Conservation (phyloP, 2,888 invertebrate genomes). For the Nasonovia ribisnigri region DNA sequence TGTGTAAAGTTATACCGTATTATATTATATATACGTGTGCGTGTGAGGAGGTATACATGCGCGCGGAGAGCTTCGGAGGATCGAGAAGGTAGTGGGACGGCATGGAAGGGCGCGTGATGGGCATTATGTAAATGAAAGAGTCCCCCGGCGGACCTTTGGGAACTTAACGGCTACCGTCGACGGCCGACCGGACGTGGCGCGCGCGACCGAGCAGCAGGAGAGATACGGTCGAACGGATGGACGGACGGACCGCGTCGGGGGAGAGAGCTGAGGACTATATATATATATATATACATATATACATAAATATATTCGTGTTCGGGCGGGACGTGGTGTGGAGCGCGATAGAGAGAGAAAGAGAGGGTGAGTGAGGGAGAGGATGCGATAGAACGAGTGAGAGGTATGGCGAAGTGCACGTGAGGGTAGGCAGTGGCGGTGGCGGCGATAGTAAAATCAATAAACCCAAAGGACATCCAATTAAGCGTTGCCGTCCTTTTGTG, state of each 20-base stretch:
- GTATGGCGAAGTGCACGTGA: not conserved
- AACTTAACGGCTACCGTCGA: conserved; percentile 62
- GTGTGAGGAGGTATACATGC: not conserved
- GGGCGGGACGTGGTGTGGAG: not conserved
- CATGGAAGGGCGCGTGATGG: conserved; percentile 57
- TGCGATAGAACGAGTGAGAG: not conserved
- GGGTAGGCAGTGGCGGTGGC: conserved; percentile 9
- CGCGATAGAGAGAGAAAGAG: not conserved
- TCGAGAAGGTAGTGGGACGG: conserved; percentile 16
- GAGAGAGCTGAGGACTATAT: not conserved
- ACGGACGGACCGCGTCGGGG: not conserved
- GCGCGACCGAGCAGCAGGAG: conserved; percentile 19
- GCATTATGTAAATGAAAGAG: conserved; percentile 67
- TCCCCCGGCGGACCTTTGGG: conserved; percentile 63
- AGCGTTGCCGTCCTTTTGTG: conserved; percentile 65
- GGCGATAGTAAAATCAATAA: conserved; percentile 64
- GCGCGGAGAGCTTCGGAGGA: conserved; percentile 35
- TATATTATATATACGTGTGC: not conserved
- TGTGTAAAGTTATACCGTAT: not conserved
- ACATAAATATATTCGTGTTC: conserved; percentile 10
- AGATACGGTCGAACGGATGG: conserved; percentile 27
- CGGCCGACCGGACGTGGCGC: conserved; percentile 57
- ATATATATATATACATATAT: not conserved
- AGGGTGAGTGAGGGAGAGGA: not conserved
- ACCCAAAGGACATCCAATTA: conserved; percentile 65